phyloP scores from a whole-genome alignment of 2,113 vertebrate species.

The Phyllopteryx taeniolatus region DNA sequence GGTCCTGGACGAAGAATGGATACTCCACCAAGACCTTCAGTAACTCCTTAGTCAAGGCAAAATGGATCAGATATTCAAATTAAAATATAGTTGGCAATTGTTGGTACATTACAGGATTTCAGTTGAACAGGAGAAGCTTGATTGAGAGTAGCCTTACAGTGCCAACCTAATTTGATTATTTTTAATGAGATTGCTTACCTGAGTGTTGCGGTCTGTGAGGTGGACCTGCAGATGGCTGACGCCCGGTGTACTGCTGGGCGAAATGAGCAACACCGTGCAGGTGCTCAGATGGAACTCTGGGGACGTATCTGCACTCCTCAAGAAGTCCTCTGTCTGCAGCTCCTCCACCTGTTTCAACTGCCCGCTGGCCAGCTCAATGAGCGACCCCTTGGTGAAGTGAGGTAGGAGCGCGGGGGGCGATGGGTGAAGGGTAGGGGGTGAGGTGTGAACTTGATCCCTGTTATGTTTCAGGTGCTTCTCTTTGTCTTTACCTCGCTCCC shows the following conservation, averaged over 20 bases:
- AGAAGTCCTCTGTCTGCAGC: conserved; percentile 75
- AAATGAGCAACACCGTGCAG: conserved; percentile 74
- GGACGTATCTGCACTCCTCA: conserved; percentile 71
- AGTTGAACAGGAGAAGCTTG: not conserved
- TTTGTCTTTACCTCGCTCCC: conserved; percentile 51
- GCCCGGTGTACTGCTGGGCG: conserved; percentile 64
- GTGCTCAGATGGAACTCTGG: conserved; percentile 78
- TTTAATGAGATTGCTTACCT: conserved; percentile 61
- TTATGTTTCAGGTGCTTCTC: conserved; percentile 7
- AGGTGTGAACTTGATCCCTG: conserved; percentile 28
- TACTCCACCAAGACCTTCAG: conserved; percentile 79
- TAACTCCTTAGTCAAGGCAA: conserved; percentile 70
- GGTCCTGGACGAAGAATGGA: conserved; percentile 76
- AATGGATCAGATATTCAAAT: conserved; percentile 37
- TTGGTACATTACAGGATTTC: not conserved
- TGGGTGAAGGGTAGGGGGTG: conserved; percentile 44
- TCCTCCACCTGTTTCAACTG: conserved; percentile 76
- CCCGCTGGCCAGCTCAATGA: conserved; percentile 75
- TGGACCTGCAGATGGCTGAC: conserved; percentile 77
- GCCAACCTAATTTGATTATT: not conserved
- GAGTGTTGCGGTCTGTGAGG: conserved; percentile 77
- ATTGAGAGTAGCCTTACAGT: not conserved
- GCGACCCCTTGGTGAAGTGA: conserved; percentile 79
- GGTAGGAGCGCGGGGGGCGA: conserved; percentile 73
- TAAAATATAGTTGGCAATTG: not conserved